phyloP scores from a whole-genome alignment of 2,113 vertebrate genomes.

The Trochalopteron elliotii region DNA sequence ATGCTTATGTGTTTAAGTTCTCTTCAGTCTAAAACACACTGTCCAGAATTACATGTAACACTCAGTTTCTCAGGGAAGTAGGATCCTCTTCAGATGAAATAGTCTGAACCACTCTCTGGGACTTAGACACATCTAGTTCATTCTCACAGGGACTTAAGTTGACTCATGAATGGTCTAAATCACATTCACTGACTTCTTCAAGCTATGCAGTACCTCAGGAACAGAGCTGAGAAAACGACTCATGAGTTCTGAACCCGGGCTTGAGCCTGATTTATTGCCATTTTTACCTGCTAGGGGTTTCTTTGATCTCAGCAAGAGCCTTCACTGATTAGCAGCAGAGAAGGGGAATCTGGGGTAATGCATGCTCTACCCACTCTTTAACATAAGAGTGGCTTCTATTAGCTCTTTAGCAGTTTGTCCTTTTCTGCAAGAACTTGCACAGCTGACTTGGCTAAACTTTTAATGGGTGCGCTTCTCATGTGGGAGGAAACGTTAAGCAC shows the following conservation, averaged over 20 bases:
- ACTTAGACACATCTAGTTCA: background rate
- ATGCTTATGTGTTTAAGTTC: background rate
- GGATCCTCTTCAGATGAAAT: background rate
- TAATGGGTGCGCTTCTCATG: constrained; percentile 12
- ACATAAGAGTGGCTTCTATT: constrained; percentile 15
- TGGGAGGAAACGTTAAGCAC: constrained; percentile 54
- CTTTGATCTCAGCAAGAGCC: constrained; percentile 18
- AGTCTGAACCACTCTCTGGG: background rate
- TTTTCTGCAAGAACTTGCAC: constrained; percentile 44
- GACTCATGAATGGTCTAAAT: background rate
- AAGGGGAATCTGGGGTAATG: constrained; percentile 1
- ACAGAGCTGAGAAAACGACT: background rate
- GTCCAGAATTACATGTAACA: background rate
- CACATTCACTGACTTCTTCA: background rate
- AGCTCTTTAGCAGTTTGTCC: background rate
- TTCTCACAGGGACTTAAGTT: background rate
- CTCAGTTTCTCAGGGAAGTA: background rate
- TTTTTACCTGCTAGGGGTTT: background rate
- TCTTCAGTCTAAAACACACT: background rate
- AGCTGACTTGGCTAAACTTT: constrained; percentile 55
- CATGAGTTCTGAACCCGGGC: background rate
- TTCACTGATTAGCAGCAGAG: background rate
- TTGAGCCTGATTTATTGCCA: background rate
- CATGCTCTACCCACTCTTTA: background rate
- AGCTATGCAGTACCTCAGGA: background rate